A percentile compares a stretch with the other conserved stretches of the same genome.
Evolutionary conservation across 2,797 vertebrate genomes (phyloP).

Genomic region (Platalea minor): DNA sequence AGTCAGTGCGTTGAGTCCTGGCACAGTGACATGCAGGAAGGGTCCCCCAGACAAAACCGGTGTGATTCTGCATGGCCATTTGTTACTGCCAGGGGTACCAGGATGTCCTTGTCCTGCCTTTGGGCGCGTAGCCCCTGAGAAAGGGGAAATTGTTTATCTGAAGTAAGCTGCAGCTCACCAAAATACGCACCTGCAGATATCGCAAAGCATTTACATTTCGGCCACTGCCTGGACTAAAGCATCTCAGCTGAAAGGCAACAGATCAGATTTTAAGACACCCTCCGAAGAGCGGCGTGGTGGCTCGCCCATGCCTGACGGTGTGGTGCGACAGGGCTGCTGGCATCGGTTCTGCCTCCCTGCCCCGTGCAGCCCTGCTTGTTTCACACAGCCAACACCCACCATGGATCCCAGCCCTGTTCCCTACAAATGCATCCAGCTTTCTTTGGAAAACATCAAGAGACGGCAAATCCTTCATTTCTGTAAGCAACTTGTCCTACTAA

Average conservation of each 20-base stretch:
- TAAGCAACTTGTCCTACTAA: background rate
- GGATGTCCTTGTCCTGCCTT: background rate
- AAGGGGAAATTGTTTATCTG: background rate
- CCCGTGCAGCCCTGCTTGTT: accelerated
- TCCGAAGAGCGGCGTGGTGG: background rate
- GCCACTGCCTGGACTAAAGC: background rate
- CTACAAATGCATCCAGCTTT: background rate
- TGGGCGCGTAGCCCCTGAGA: background rate
- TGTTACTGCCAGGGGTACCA: background rate
- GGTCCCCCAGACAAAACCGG: background rate
- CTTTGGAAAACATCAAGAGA: background rate
- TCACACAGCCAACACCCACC: accelerated
- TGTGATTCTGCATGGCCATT: background rate
- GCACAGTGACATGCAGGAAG: background rate
- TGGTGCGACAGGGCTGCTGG: background rate
- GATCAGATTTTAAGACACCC: background rate
- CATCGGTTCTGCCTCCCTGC: accelerated
- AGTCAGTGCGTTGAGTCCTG: background rate
- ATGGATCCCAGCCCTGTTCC: background rate
- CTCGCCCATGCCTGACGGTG: background rate
- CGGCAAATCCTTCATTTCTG: background rate
- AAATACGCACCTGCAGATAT: background rate
- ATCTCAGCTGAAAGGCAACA: background rate
- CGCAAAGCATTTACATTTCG: background rate
- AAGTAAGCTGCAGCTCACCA: background rate